These are phyloP conservation scores for Tragelaphus strepsiceros DNA, from an alignment of 2,113 vertebrate genomes.

Conservation along the genomic window DNA sequence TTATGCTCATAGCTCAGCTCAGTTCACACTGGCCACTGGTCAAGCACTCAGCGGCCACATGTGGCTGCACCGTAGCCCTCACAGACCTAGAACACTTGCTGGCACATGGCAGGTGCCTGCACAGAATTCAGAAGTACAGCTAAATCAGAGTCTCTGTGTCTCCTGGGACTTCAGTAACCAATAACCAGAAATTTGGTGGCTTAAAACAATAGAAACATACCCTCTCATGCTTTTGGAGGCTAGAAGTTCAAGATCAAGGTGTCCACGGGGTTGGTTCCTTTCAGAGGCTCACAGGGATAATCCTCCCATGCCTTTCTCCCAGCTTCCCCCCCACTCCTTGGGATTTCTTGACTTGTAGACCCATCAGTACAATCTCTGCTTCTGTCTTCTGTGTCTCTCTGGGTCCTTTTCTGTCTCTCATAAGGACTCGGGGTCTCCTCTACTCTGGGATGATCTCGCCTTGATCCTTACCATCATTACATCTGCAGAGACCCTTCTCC, in stretches of 20 bases:
- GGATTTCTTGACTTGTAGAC: background rate
- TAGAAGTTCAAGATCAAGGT: background rate
- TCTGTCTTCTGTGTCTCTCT: background rate
- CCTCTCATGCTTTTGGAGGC: background rate
- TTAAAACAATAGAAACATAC: background rate
- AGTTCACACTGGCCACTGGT: background rate
- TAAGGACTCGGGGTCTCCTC: background rate
- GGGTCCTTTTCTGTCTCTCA: background rate
- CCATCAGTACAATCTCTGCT: background rate
- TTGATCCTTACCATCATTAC: background rate
- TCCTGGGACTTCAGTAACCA: background rate
- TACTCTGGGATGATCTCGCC: background rate
- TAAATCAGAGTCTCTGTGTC: background rate
- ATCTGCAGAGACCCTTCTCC: background rate
- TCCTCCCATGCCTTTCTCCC: background rate
- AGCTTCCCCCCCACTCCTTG: background rate
- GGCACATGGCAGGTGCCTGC: too few relatives aligned
- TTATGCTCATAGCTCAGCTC: background rate
- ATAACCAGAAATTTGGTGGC: background rate
- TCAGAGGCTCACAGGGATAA: background rate
- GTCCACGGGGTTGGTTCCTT: background rate
- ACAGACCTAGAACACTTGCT: background rate
- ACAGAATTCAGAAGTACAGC: background rate
- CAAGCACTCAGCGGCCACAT: fast-evolving
- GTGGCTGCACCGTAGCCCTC: too few relatives aligned